Conservation (phyloP, 2,888 invertebrate genomes). For the Epinotia ramella region DNA sequence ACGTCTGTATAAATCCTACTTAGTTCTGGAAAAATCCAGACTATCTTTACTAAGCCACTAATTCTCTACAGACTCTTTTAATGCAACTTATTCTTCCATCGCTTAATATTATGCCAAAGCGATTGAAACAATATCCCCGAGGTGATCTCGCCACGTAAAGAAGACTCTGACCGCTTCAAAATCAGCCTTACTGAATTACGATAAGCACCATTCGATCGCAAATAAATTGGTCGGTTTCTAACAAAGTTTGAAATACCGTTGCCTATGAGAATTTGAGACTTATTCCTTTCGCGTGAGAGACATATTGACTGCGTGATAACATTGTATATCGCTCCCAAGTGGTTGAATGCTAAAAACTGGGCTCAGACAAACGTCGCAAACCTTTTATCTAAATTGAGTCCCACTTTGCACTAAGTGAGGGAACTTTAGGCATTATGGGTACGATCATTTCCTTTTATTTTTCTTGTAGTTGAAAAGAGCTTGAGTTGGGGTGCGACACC, state of each 20-base stretch:
- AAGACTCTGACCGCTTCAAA: not conserved
- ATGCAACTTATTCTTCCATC: conserved; percentile 29
- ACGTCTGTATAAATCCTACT: not conserved
- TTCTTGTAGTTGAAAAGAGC: conserved; percentile 44
- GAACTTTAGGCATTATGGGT: conserved; percentile 50
- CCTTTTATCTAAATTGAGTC: conserved; percentile 63
- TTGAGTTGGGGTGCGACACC: conserved; percentile 29
- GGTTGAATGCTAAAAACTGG: conserved; percentile 46
- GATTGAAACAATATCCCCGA: conserved; percentile 44
- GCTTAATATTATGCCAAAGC: conserved; percentile 45
- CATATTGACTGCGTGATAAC: conserved; percentile 26
- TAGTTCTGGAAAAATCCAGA: not conserved
- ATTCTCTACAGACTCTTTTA: conserved; percentile 26
- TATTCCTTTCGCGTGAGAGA: conserved; percentile 20
- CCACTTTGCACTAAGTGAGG: conserved; percentile 56
- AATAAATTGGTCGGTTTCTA: conserved; percentile 18
- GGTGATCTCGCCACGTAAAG: conserved; percentile 19
- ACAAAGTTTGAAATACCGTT: conserved; percentile 19
- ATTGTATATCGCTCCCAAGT: conserved; percentile 35
- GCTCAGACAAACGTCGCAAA: conserved; percentile 55
- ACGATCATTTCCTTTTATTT: conserved; percentile 50
- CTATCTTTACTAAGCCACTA: conserved; percentile 13
- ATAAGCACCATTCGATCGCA: conserved; percentile 20
- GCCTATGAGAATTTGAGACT: conserved; percentile 32
- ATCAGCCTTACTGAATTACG: conserved; percentile 16